Conservation (phyloP, 2,113 vertebrate genomes). For the Bos javanicus region DNA sequence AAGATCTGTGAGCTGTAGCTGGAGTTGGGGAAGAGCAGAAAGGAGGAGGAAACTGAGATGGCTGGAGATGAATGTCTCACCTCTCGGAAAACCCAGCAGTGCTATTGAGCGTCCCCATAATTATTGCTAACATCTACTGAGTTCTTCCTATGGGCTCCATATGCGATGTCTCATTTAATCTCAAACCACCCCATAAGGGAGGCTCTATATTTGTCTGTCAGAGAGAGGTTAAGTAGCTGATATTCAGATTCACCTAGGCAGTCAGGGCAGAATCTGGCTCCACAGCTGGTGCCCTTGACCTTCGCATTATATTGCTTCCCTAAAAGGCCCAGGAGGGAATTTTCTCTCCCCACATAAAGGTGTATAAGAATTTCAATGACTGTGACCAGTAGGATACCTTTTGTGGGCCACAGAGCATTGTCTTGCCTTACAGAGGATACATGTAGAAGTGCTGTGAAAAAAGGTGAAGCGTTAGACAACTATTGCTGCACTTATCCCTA, state of each 20-base stretch:
- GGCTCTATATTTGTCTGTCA: not conserved
- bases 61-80: not conserved
- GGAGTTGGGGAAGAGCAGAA: not conserved
- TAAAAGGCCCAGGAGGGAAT: not conserved
- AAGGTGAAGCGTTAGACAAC: not conserved
- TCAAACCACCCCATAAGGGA: not conserved
- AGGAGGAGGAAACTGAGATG: not conserved
- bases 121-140: not conserved
- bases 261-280: not conserved
- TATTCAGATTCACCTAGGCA: not conserved
- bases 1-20: not conserved
- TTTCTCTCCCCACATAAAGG: not conserved
- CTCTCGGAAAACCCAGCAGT: not conserved
- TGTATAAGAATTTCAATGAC: not conserved
- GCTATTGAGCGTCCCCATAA: not conserved
- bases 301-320: not conserved
- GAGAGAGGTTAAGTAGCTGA: not conserved
- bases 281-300: not conserved
- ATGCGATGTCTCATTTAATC: not conserved
- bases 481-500: not conserved
- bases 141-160: not conserved
- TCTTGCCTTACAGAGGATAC: not conserved
- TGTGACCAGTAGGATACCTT: not conserved
- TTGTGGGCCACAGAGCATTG: not conserved
- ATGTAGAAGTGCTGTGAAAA: not conserved